These are phyloP conservation scores for Drosophila mayaguana DNA, from an alignment of 2,888 invertebrate genomes.

Conservation along the genomic window DNA sequence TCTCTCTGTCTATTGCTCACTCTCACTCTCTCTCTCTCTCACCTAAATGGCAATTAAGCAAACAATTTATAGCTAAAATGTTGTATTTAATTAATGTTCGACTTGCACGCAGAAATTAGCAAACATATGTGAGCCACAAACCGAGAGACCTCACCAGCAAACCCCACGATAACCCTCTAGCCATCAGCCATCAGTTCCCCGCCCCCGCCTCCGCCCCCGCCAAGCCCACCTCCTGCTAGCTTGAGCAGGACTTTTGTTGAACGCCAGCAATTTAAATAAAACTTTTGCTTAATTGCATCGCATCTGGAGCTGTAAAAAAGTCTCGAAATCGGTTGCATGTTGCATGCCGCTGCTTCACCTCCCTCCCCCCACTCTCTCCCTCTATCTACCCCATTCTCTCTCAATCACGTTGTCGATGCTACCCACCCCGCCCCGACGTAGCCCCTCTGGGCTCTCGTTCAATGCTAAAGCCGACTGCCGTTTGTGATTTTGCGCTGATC, in stretches of 20 bases:
- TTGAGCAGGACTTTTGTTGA: conserved; percentile 4
- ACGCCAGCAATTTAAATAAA: conserved; percentile 76
- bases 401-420: conserved; percentile 50
- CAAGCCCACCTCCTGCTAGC: neutral
- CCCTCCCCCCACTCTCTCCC: conserved; percentile 34
- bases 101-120: conserved; percentile 78
- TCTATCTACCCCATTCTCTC: conserved; percentile 32
- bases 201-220: too few species aligned
- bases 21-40: neutral
- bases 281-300: conserved; percentile 78
- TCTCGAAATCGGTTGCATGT: conserved; percentile 57
- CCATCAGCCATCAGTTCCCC: neutral
- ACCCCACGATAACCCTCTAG: neutral
- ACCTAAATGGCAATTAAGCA: conserved; percentile 78
- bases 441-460: neutral
- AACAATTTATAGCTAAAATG: conserved; percentile 77
- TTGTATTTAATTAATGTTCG: conserved; percentile 77
- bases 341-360: conserved; percentile 42
- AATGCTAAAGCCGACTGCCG: conserved; percentile 45
- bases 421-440: neutral
- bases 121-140: conserved; percentile 68
- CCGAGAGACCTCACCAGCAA: conserved; percentile 16
- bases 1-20: neutral
- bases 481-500: conserved; percentile 70
- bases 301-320: conserved; percentile 51